Conservation (phyloP, 2,797 vertebrate genomes). For the Hemibagrus guttatus region DNA sequence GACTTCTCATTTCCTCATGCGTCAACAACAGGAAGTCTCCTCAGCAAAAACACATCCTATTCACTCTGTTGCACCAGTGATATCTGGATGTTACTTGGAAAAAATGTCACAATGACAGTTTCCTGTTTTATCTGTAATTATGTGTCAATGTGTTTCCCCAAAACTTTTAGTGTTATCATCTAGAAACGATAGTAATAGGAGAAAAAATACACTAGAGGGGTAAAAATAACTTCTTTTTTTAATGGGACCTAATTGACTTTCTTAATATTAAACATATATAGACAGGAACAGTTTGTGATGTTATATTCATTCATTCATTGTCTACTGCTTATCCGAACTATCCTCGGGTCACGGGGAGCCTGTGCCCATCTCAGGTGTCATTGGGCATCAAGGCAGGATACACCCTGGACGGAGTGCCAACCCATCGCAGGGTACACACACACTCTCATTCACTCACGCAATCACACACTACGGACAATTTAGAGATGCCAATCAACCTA, state of each 20-base stretch:
- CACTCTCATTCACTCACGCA: too few relatives aligned
- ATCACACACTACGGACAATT: too few relatives aligned
- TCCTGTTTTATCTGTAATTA: background rate
- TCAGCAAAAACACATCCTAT: slow-evolving; percentile 62
- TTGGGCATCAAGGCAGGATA: too few relatives aligned
- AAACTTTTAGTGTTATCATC: background rate
- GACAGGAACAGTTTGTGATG: background rate
- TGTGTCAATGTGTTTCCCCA: background rate
- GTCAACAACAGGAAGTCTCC: slow-evolving; percentile 70
- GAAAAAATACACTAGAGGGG: too few relatives aligned
- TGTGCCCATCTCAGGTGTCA: too few relatives aligned
- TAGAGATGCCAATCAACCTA: too few relatives aligned
- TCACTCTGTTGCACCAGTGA: slow-evolving; percentile 6
- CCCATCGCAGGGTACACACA: too few relatives aligned
- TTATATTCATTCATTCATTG: too few relatives aligned
- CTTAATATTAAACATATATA: background rate
- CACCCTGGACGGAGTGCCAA: too few relatives aligned
- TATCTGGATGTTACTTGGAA: slow-evolving; percentile 21
- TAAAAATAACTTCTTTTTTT: background rate
- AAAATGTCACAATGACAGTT: slow-evolving; percentile 7
- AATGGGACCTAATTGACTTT: background rate
- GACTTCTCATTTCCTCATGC: slow-evolving; percentile 46
- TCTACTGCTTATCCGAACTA: too few relatives aligned
- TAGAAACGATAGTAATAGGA: background rate
- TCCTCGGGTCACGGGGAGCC: too few relatives aligned